Conservation (phyloP, 2,797 vertebrate species). For the Paguma larvata region DNA sequence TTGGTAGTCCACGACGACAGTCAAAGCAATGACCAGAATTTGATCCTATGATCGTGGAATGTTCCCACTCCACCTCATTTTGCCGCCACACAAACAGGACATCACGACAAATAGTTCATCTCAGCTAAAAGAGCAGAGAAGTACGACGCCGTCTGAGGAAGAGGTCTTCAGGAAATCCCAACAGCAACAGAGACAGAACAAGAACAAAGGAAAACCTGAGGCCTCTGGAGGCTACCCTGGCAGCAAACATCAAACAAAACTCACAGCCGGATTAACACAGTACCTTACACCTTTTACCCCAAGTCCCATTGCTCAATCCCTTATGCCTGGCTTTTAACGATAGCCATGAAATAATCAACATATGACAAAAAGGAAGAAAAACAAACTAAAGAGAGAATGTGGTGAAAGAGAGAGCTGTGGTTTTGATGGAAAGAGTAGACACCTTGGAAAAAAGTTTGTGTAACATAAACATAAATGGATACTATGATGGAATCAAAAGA, state of each 20-base stretch:
- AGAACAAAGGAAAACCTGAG: background rate
- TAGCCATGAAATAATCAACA: background rate
- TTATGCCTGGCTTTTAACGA: background rate
- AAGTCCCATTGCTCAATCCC: background rate
- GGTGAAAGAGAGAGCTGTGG: too few relatives aligned
- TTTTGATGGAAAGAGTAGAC: background rate
- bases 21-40: background rate
- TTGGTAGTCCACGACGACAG: background rate
- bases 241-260: background rate
- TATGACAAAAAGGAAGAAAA: background rate
- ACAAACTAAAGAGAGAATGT: too few relatives aligned
- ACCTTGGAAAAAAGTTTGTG: background rate
- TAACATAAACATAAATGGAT: background rate
- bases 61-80: background rate
- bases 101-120: background rate
- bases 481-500: background rate
- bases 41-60: background rate
- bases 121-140: background rate
- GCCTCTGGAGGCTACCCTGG: background rate
- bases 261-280: background rate
- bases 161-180: too few relatives aligned
- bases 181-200: background rate
- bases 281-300: background rate
- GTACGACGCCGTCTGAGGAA: too few relatives aligned
- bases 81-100: background rate